Percentiles rank a stretch among this genome's conserved stretches.
These are phyloP conservation scores for Drosophila borborema DNA, from an alignment of 2,888 invertebrate species.

Conservation along the genomic window DNA sequence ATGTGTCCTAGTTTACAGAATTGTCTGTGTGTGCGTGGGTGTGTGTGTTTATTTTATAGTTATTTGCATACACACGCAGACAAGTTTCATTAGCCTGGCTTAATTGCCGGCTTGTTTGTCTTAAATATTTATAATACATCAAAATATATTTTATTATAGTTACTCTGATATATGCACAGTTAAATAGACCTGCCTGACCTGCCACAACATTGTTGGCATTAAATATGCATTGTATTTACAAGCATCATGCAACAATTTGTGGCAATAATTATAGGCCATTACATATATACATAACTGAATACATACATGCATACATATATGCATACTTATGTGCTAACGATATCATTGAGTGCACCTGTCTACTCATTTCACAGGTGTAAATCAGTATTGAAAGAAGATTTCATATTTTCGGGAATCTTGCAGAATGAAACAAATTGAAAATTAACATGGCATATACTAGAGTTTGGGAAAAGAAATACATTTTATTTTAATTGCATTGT, in stretches of 20 bases:
- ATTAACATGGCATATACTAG: no score
- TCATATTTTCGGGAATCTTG: neutral
- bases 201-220: constrained; percentile 12
- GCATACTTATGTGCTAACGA: neutral
- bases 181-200: constrained; percentile 15
- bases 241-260: constrained; percentile 18
- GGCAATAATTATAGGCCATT: constrained; percentile 8
- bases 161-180: constrained; percentile 13
- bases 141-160: constrained; percentile 39
- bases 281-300: neutral
- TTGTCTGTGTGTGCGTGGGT: neutral
- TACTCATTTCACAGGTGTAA: neutral
- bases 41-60: constrained; percentile 38
- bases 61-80: constrained; percentile 24
- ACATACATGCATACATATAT: neutral
- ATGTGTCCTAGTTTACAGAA: constrained; percentile 55
- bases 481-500: no score
- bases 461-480: no score
- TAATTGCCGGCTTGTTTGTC: constrained; percentile 56
- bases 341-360: neutral
- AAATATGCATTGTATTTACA: constrained; percentile 14
- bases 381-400: neutral
- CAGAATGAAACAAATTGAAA: neutral
- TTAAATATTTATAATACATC: constrained; percentile 44
- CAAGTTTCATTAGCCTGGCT: constrained; percentile 47